A percentile compares a stretch with the other conserved stretches of the same genome.
These are phyloP conservation scores for Sula dactylatra DNA, from an alignment of 2,113 vertebrate genomes.

Conservation along the genomic window DNA sequence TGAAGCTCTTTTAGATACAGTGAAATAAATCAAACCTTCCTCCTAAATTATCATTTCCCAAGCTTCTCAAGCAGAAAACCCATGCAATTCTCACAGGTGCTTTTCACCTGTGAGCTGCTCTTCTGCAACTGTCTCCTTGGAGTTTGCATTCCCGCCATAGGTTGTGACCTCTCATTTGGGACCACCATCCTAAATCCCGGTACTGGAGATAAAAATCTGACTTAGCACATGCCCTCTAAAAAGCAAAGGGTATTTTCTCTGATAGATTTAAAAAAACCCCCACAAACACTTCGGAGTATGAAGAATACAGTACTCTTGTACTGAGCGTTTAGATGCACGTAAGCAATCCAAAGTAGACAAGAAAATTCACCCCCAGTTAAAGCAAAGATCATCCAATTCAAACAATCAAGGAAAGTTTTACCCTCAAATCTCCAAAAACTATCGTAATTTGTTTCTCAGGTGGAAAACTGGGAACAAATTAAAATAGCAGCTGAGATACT, in stretches of 20 bases:
- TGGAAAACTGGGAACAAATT: not conserved
- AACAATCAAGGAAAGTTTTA: not conserved
- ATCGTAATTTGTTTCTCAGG: not conserved
- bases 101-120: not conserved
- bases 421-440: not conserved
- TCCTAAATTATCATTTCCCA: not conserved
- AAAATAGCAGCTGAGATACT: not conserved
- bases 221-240: not conserved
- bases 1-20: not conserved
- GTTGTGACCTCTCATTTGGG: not conserved
- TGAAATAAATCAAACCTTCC: not conserved
- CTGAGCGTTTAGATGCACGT: not conserved
- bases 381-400: not conserved
- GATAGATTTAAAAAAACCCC: not conserved
- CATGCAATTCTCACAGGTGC: accelerated
- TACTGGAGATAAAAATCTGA: not conserved
- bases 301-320: not conserved
- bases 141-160: not conserved
- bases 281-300: not conserved
- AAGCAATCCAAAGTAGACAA: not conserved
- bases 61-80: not conserved
- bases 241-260: not conserved
- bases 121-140: not conserved
- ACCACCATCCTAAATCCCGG: not conserved
- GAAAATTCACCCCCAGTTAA: not conserved